Evolutionary conservation across 2,113 vertebrate species (phyloP).

Genomic region (Heteronetta atricapilla): DNA sequence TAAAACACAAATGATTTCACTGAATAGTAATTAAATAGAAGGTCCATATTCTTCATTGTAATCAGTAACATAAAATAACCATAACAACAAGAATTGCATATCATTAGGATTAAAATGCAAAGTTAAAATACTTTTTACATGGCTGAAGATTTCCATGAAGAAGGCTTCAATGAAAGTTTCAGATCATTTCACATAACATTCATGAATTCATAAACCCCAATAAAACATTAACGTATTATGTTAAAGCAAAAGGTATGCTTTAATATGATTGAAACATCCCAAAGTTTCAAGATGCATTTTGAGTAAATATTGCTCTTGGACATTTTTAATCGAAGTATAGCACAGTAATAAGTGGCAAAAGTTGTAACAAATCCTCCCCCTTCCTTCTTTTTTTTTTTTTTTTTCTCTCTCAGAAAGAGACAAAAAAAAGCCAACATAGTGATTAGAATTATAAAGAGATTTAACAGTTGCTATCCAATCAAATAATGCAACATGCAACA

Average conservation of each 20-base stretch:
- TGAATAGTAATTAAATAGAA: background rate
- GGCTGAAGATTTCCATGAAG: background rate
- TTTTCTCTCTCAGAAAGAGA: background rate
- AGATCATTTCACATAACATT: background rate
- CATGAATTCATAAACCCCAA: background rate
- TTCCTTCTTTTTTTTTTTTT: too few relatives aligned
- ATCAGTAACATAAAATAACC: background rate
- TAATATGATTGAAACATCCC: background rate
- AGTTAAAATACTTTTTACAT: background rate
- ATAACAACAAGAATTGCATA: background rate
- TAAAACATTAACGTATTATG: background rate
- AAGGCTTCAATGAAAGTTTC: background rate
- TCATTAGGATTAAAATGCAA: background rate
- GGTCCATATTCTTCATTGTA: background rate
- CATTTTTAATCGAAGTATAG: background rate
- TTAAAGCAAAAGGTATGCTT: background rate
- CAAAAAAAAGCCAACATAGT: fast-evolving
- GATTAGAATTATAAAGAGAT: background rate
- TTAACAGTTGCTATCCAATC: background rate
- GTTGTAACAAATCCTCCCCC: background rate
- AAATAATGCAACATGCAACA: background rate
- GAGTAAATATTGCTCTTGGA: background rate
- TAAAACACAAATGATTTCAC: background rate
- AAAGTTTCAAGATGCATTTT: background rate
- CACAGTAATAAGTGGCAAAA: background rate